Conservation (phyloP, 2,113 vertebrate genomes). For the Anthoscopus minutus region DNA sequence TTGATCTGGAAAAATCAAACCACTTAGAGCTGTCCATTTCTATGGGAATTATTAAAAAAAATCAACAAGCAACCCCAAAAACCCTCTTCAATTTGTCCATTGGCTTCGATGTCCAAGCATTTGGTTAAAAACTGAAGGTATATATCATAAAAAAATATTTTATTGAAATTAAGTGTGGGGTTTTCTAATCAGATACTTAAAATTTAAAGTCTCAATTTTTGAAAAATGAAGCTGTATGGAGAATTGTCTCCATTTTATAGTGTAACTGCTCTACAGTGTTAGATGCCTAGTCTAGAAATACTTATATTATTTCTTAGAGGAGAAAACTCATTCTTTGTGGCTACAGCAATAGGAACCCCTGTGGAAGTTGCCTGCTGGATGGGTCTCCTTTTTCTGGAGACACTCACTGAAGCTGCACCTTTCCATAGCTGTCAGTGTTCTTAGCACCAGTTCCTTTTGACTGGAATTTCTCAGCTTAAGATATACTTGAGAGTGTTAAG, state of each 20-base stretch:
- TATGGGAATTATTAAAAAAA: neutral
- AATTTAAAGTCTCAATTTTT: neutral
- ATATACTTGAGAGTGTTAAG: neutral
- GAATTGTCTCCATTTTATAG: neutral
- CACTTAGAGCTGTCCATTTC: neutral
- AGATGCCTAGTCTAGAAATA: neutral
- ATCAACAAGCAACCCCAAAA: neutral
- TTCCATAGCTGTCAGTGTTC: neutral
- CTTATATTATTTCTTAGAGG: neutral
- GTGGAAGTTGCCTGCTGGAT: neutral
- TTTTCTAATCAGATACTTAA: neutral
- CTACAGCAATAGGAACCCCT: neutral
- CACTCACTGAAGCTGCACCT: neutral
- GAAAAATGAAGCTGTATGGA: neutral
- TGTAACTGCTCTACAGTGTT: fast-evolving
- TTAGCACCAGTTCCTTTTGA: neutral
- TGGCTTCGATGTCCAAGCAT: neutral
- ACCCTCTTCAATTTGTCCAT: neutral
- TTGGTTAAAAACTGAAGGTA: neutral
- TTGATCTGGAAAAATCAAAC: neutral
- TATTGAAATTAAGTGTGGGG: neutral
- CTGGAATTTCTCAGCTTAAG: neutral
- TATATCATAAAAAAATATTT: neutral
- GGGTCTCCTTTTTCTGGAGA: neutral
- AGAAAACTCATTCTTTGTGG: neutral